Evolutionary conservation across 2,797 vertebrate species (phyloP).

Genomic region (Neosilurus hyrtlii): DNA sequence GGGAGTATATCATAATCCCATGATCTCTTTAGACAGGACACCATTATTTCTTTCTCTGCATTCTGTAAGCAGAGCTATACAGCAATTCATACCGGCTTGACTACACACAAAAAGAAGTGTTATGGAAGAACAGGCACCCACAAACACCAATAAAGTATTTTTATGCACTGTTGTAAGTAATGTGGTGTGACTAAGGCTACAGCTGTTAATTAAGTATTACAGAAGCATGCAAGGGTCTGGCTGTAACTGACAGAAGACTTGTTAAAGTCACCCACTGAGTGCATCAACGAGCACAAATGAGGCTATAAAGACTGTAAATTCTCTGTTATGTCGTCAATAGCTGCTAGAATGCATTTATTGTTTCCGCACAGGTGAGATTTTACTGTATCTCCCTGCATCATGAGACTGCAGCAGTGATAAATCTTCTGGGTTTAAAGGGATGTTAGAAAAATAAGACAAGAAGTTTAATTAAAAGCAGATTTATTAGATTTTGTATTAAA

Average conservation of each 20-base stretch:
- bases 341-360: constrained; percentile 47
- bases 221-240: constrained; percentile 16
- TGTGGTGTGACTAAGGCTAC: constrained; percentile 17
- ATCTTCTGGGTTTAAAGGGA: constrained; percentile 22
- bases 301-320: constrained; percentile 48
- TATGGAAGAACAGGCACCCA: constrained; percentile 14
- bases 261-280: constrained; percentile 41
- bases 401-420: constrained; percentile 43
- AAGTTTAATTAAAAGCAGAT: not conserved
- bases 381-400: constrained; percentile 30
- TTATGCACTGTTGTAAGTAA: not conserved
- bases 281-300: constrained; percentile 43
- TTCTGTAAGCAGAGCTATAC: constrained; percentile 24
- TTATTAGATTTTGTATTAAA: not conserved
- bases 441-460: constrained; percentile 22
- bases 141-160: not conserved
- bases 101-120: constrained; percentile 12
- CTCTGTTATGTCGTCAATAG: constrained; percentile 44
- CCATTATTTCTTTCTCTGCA: constrained; percentile 43
- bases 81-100: not conserved
- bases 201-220: constrained; percentile 37
- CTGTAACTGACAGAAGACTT: constrained; percentile 46
- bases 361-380: constrained; percentile 49
- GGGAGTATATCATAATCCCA: constrained; percentile 1
- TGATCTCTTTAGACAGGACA: constrained; percentile 50